Evolutionary conservation across 2,797 vertebrate genomes (phyloP), one percentile per base, ranked within the genome.

Genomic region (Odontamblyopus rebecca): DNA sequence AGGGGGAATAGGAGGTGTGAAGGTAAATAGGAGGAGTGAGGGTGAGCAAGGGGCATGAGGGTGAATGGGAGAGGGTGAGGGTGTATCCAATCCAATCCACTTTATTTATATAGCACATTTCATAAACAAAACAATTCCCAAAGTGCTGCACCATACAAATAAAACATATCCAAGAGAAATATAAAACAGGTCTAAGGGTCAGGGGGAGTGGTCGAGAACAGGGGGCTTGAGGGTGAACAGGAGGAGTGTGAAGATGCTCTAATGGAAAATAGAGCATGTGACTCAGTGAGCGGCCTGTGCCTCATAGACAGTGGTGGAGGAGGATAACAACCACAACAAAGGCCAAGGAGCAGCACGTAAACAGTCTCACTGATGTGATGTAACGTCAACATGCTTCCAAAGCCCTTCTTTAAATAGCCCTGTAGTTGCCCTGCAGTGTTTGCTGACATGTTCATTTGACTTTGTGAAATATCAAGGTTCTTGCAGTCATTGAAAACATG

Each of bases 381-480:
- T 89, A 89, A 90, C 78, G 54, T 70, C 73, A 38, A 80, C 78
- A 80, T 75, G 75, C 67, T 81, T 76, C 78, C 82, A 76, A 79
- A 78, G 63, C 74, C 75, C 80, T 80, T 89, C 89, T 89, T 89
- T 89, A 93, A 93, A 93, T 89, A 93, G 88, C 86, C 90, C 77
- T 35, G 79, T 87, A 71, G 72, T 75, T 86, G 82, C 85, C 87
- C 89, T 67, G 80, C 82, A 78, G 83, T 79, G 77, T 67, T 69
- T 84, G 81, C 87, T 84, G 89, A 87, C 84, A 87, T 88, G 91
- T 89, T 93, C 82, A 81, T 91, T 93, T 93, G 91, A 93, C 93
- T 93, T 94, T 92, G 89, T 89, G 88, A 94, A 93, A 93, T 93
- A 92, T 91, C 91, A 93, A 91, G 86, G 92, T 88, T 93, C 88